Evolutionary conservation across 2,797 vertebrate genomes (phyloP).

Genomic region (Delichon dasypus): DNA sequence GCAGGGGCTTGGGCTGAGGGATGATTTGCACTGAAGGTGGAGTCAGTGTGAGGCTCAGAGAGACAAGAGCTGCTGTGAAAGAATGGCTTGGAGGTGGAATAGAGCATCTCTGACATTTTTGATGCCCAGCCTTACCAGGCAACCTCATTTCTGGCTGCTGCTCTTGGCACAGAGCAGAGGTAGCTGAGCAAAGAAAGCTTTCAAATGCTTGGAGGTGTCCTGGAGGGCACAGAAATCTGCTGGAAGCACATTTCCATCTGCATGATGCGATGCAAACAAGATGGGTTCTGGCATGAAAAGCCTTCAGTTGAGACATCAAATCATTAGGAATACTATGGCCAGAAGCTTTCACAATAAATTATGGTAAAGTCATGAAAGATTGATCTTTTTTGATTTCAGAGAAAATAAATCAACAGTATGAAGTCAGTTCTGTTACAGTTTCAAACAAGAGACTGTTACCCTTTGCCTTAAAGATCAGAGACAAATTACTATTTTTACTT

Average conservation of each 20-base stretch:
- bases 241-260: neutral
- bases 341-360: constrained; percentile 43
- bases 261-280: neutral
- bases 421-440: constrained; percentile 44
- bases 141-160: neutral
- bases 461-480: constrained; percentile 76
- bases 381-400: constrained; percentile 33
- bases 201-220: neutral
- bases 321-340: constrained; percentile 1
- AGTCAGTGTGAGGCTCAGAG: neutral
- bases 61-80: neutral
- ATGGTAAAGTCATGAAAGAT: constrained; percentile 39
- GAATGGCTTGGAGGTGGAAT: neutral
- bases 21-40: neutral
- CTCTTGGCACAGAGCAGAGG: neutral
- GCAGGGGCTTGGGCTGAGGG: neutral
- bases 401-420: constrained; percentile 44
- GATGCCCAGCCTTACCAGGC: neutral
- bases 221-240: neutral
- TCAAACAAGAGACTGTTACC: constrained; percentile 64
- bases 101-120: neutral
- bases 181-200: neutral
- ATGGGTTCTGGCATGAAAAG: constrained; percentile 19
- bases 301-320: neutral
- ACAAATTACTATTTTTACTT: constrained; percentile 81